phyloP scores from a whole-genome alignment of 2,888 invertebrate species.

The Leucophenga montana region DNA sequence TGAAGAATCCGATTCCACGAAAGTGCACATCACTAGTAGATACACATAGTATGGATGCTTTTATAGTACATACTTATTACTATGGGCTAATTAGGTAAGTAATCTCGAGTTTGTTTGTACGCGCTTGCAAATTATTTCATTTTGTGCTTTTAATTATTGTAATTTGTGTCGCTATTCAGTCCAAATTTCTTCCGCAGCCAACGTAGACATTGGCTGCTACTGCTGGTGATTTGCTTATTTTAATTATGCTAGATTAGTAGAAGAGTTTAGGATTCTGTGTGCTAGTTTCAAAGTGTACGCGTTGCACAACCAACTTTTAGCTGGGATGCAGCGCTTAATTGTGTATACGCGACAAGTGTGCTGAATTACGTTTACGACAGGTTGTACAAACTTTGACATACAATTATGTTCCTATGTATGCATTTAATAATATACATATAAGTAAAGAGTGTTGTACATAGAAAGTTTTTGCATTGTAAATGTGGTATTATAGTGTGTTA shows the following conservation, averaged over 20 bases:
- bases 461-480: too few relatives aligned
- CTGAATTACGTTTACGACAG: conserved; percentile 42
- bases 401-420: too few relatives aligned
- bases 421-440: too few relatives aligned
- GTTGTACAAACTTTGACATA: conserved; percentile 19
- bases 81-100: conserved; percentile 27
- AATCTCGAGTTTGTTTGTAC: conserved; percentile 42
- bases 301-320: conserved; percentile 8
- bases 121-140: conserved; percentile 13
- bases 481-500: too few relatives aligned
- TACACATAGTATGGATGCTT: too few relatives aligned
- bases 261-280: conserved; percentile 20
- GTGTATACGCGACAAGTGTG: too few relatives aligned
- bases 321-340: not conserved
- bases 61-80: too few relatives aligned
- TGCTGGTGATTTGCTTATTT: not conserved
- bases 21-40: too few relatives aligned
- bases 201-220: too few relatives aligned
- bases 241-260: conserved; percentile 4
- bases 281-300: not conserved
- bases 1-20: too few relatives aligned
- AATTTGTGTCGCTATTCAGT: conserved; percentile 22
- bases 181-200: not conserved
- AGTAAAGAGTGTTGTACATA: too few relatives aligned
- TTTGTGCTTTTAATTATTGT: conserved; percentile 11